phyloP scores from a whole-genome alignment of 53 echinoderm and acorn worm species.

The Holothuria leucospilota region DNA sequence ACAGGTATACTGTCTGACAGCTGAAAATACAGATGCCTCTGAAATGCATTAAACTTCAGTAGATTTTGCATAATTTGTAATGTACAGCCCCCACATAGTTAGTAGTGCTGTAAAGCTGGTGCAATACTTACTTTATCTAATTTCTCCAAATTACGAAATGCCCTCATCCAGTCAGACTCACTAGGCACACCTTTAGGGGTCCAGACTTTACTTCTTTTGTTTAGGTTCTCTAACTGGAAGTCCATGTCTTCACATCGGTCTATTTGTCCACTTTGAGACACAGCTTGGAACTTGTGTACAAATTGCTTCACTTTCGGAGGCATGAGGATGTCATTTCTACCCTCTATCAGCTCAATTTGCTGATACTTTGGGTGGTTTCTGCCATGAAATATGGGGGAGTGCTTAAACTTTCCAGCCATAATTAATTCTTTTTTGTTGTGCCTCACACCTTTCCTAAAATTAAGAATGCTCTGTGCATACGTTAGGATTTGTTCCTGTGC shows the following conservation, averaged over 20 bases:
- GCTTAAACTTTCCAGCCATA: slow-evolving; percentile 19
- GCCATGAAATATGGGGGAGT: slow-evolving; percentile 28
- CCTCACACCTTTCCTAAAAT: slow-evolving; percentile 53
- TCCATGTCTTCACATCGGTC: slow-evolving; percentile 58
- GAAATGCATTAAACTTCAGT: no score
- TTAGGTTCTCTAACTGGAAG: slow-evolving; percentile 51
- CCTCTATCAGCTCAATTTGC: slow-evolving; percentile 33
- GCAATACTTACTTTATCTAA: no score
- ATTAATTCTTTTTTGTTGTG: slow-evolving; percentile 38
- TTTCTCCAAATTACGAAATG: no score
- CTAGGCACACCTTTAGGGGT: no score
- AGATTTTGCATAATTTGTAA: no score
- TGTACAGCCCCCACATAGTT: no score
- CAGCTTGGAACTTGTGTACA: slow-evolving; percentile 10
- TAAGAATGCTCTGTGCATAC: slow-evolving; percentile 45
- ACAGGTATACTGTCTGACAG: no score
- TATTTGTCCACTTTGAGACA: slow-evolving; percentile 2
- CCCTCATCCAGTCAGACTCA: no score
- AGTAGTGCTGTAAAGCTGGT: no score
- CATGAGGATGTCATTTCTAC: background rate
- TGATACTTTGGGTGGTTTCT: slow-evolving; percentile 59
- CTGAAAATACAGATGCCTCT: no score
- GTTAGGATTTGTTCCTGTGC: slow-evolving; percentile 40
- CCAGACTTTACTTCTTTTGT: slow-evolving; percentile 27
- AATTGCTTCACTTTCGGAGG: background rate